Evolutionary conservation across 2,797 vertebrate genomes (phyloP).

Genomic region (Silurus aristotelis): DNA sequence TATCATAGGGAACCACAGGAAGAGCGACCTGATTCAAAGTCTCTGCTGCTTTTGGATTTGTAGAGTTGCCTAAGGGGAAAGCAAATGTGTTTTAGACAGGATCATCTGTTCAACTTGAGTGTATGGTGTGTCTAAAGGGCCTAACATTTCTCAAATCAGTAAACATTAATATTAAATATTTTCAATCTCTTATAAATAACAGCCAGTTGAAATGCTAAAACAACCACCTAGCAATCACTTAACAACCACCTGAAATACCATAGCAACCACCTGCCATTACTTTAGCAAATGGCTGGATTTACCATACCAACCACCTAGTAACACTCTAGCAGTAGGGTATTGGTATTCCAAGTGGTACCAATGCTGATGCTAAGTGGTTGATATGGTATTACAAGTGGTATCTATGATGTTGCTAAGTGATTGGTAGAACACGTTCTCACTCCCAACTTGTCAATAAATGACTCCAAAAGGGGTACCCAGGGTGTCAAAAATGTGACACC

Average conservation of each 20-base stretch:
- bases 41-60: constrained; percentile 70
- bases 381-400: background rate
- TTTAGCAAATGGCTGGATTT: background rate
- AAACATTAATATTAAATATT: background rate
- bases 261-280: background rate
- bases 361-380: background rate
- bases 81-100: background rate
- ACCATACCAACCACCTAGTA: background rate
- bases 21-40: constrained; percentile 76
- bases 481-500: too few relatives aligned
- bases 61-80: constrained; percentile 67
- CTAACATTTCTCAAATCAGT: background rate
- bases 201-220: background rate
- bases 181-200: background rate
- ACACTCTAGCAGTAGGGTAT: background rate
- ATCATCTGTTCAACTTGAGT: background rate
- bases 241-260: background rate
- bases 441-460: too few relatives aligned
- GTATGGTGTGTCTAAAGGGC: too few relatives aligned
- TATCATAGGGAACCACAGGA: constrained; percentile 74
- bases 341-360: background rate
- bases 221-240: background rate
- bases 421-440: too few relatives aligned
- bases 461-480: too few relatives aligned
- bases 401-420: too few relatives aligned